These are phyloP conservation scores for Hypselothyrea guttata DNA, from an alignment of 2,888 invertebrate species.

Conservation along the genomic window DNA sequence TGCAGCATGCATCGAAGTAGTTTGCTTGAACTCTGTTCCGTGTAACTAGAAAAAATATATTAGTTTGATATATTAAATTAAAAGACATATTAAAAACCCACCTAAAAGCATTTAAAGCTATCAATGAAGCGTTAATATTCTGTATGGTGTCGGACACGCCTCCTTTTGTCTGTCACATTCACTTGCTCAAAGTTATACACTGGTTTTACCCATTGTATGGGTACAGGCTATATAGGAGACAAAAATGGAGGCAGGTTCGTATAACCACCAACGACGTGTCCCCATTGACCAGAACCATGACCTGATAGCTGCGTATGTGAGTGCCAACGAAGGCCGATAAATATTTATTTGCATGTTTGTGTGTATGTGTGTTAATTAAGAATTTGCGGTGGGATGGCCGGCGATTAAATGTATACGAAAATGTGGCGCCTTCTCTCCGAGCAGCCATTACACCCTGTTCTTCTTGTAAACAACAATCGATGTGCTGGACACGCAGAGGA, in stretches of 20 bases:
- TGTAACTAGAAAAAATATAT: too few species aligned
- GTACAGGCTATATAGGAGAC: too few species aligned
- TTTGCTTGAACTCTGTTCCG: too few species aligned
- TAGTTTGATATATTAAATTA: too few species aligned
- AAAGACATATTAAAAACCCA: too few species aligned
- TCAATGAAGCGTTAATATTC: too few species aligned
- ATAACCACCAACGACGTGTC: slow-evolving; percentile 25
- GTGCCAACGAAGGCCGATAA: slow-evolving; percentile 64
- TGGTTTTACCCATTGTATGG: too few species aligned
- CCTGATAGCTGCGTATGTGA: slow-evolving; percentile 34
- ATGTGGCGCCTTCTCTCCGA: slow-evolving; percentile 24
- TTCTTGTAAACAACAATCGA: slow-evolving; percentile 26
- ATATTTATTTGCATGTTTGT: slow-evolving; percentile 64
- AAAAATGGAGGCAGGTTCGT: slow-evolving; percentile 36
- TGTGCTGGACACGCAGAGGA: slow-evolving; percentile 56
- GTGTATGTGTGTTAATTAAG: slow-evolving; percentile 69
- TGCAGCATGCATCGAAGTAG: too few species aligned
- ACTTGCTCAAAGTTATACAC: too few species aligned
- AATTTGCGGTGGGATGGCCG: slow-evolving; percentile 65
- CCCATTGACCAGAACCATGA: slow-evolving; percentile 7
- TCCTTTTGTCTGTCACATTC: too few species aligned
- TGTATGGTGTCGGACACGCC: too few species aligned
- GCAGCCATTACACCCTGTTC: slow-evolving; percentile 1
- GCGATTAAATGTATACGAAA: slow-evolving; percentile 67
- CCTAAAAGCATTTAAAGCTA: too few species aligned